phyloP scores from a whole-genome alignment of 1,140 invertebrate genomes.

The Ptiloglossa arizonensis region DNA sequence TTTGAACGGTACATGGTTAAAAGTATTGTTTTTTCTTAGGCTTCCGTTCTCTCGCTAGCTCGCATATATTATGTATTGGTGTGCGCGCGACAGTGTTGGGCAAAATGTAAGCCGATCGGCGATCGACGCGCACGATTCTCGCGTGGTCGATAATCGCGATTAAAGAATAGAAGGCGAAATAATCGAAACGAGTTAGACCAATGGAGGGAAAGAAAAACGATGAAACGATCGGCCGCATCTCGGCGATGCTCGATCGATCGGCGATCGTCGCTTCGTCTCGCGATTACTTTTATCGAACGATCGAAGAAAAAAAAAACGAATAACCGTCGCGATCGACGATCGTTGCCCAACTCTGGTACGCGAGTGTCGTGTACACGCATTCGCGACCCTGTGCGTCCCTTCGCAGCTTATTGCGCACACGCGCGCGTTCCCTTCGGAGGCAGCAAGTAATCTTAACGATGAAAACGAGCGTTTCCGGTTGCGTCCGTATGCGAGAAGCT shows the following conservation, averaged over 20 bases:
- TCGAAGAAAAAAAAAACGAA: too few relatives aligned
- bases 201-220: too few relatives aligned
- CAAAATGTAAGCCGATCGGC: too few relatives aligned
- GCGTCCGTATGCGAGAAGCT: slow-evolving; percentile 18
- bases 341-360: too few relatives aligned
- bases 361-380: background rate
- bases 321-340: too few relatives aligned
- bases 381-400: background rate
- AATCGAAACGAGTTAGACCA: too few relatives aligned
- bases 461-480: slow-evolving; percentile 41
- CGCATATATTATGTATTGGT: background rate
- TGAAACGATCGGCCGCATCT: too few relatives aligned
- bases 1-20: slow-evolving; percentile 37
- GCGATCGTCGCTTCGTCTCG: too few relatives aligned
- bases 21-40: slow-evolving; percentile 67
- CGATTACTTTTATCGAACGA: too few relatives aligned
- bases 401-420: slow-evolving; percentile 8
- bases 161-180: too few relatives aligned
- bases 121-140: background rate
- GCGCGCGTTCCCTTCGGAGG: slow-evolving; percentile 19
- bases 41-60: slow-evolving; percentile 50
- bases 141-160: background rate
- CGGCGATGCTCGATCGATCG: too few relatives aligned
- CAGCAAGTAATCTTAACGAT: slow-evolving; percentile 29
- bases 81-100: background rate